These are phyloP conservation scores for Clarias batrachus DNA, from an alignment of 2,113 vertebrate species.

Conservation along the genomic window DNA sequence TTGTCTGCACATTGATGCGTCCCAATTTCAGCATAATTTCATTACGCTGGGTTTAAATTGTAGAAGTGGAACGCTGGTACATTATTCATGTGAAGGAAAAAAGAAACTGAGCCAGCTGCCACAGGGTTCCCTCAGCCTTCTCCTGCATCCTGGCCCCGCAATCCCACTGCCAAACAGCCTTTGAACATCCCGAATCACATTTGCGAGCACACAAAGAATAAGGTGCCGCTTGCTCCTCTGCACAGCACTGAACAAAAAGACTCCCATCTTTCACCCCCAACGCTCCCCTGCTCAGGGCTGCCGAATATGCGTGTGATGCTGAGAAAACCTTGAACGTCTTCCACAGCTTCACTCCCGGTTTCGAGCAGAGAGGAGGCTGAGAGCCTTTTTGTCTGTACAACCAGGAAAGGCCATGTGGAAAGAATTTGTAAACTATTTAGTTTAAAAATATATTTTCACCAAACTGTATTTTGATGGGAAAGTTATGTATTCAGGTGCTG, in stretches of 20 bases:
- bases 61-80: constrained; percentile 40
- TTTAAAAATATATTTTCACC: constrained; percentile 15
- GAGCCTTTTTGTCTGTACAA: neutral
- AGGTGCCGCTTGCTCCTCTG: constrained; percentile 20
- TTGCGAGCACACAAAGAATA: constrained; percentile 1
- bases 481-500: neutral
- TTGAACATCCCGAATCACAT: constrained; percentile 23
- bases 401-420: neutral
- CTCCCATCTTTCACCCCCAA: neutral
- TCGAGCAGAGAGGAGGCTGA: neutral
- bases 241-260: constrained; percentile 25
- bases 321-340: constrained; percentile 10
- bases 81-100: constrained; percentile 44
- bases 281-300: neutral
- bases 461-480: neutral
- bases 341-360: neutral
- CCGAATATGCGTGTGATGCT: constrained; percentile 1
- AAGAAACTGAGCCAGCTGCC: constrained; percentile 3
- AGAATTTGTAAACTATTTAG: neutral
- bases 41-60: constrained; percentile 18
- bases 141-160: constrained; percentile 2
- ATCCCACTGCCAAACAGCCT: constrained; percentile 14
- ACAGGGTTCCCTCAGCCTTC: constrained; percentile 13
- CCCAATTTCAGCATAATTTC: constrained; percentile 30
- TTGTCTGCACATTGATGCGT: constrained; percentile 29